Conservation (phyloP, 1,140 invertebrate genomes). For the Drosophila baimaii region DNA sequence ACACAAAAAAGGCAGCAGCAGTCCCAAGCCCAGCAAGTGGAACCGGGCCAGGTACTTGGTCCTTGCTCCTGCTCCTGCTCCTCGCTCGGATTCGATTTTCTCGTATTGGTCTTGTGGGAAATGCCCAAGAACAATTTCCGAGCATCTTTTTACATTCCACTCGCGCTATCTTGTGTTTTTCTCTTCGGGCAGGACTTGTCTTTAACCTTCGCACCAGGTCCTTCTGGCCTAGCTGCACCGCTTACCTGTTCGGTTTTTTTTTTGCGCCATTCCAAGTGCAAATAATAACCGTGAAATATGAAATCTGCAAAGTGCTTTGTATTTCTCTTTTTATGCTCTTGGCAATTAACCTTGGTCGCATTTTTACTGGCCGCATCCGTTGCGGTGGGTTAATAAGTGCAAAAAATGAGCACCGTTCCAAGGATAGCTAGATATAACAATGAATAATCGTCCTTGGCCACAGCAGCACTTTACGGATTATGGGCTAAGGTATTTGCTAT, state of each 20-base stretch:
- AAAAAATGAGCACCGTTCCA: constrained; percentile 25
- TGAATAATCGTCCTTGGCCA: constrained; percentile 26
- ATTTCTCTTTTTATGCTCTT: constrained; percentile 49
- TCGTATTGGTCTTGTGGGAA: constrained; percentile 76
- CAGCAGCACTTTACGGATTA: constrained; percentile 2
- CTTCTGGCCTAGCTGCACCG: constrained; percentile 11
- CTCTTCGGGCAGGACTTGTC: constrained; percentile 33
- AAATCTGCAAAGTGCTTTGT: constrained; percentile 38
- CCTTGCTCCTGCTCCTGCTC: constrained; percentile 16
- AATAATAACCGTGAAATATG: constrained; percentile 74
- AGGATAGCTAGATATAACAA: constrained; percentile 22
- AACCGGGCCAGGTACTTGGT: constrained; percentile 49
- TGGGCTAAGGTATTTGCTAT: not conserved
- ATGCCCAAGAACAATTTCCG: constrained; percentile 62
- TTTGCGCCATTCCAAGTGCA: constrained; percentile 41
- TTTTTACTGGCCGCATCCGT: constrained; percentile 48
- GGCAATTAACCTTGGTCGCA: constrained; percentile 72
- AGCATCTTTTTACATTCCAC: constrained; percentile 54
- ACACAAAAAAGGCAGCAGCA: constrained; percentile 48
- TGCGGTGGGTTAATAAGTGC: constrained; percentile 35
- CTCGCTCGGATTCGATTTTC: constrained; percentile 73
- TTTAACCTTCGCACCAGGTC: constrained; percentile 32
- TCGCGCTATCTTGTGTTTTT: constrained; percentile 22
- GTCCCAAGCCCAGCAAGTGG: constrained; percentile 35
- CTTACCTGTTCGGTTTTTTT: constrained; percentile 64